A percentile compares a stretch with the other conserved stretches of the same genome.
Conservation (phyloP, 2,888 invertebrate species). For the Portevinia maculata region DNA sequence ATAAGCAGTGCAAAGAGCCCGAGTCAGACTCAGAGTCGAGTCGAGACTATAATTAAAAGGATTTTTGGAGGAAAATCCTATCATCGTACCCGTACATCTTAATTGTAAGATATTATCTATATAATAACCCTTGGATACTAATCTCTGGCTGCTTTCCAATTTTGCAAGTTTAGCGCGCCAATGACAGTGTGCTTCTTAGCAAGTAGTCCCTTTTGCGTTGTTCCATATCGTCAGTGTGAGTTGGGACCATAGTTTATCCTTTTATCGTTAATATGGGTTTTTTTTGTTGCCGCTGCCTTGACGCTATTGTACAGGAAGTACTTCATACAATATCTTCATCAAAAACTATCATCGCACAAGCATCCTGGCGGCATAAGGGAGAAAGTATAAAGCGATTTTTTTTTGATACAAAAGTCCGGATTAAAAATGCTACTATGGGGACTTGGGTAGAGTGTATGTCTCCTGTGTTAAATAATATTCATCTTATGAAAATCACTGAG, state of each 20-base stretch:
- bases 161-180: slow-evolving; percentile 34
- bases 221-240: slow-evolving; percentile 2
- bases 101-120: slow-evolving; percentile 69
- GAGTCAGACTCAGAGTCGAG: neutral
- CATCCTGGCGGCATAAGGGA: slow-evolving; percentile 18
- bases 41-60: slow-evolving; percentile 67
- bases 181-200: slow-evolving; percentile 27
- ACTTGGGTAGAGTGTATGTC: slow-evolving; percentile 36
- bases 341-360: slow-evolving; percentile 49
- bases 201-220: slow-evolving; percentile 24
- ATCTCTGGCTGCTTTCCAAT: slow-evolving; percentile 57
- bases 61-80: slow-evolving; percentile 58
- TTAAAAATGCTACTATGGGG: slow-evolving; percentile 47
- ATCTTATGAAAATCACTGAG: slow-evolving; percentile 13
- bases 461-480: slow-evolving; percentile 39
- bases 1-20: slow-evolving; percentile 33
- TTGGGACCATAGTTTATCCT: slow-evolving; percentile 41
- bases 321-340: slow-evolving; percentile 61
- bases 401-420: slow-evolving; percentile 47
- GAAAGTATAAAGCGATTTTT: slow-evolving; percentile 62
- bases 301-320: slow-evolving; percentile 34
- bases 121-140: slow-evolving; percentile 62
- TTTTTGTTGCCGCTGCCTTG: neutral
- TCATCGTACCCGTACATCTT: slow-evolving; percentile 39
- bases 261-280: slow-evolving; percentile 57